These are phyloP conservation scores for Aramus guarauna DNA, from an alignment of 2,113 vertebrate genomes.

Conservation along the genomic window DNA sequence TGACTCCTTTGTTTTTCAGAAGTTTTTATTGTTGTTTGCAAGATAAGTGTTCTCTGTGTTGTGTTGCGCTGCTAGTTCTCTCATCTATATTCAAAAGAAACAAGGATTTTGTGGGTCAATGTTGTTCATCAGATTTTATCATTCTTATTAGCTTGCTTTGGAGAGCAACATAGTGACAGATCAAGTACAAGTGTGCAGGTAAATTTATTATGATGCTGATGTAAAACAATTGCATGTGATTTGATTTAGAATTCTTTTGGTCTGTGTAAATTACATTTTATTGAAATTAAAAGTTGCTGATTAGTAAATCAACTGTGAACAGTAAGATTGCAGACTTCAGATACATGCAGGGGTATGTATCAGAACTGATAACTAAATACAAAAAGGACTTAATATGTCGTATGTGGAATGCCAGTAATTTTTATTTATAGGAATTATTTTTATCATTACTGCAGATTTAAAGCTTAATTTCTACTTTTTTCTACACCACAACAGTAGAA, in stretches of 20 bases:
- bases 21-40: neutral
- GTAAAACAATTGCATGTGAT: neutral
- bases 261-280: neutral
- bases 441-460: neutral
- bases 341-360: neutral
- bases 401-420: neutral
- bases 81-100: neutral
- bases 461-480: neutral
- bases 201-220: neutral
- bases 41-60: neutral
- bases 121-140: neutral
- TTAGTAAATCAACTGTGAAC: neutral
- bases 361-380: neutral
- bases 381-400: neutral
- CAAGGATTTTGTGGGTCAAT: neutral
- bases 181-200: neutral
- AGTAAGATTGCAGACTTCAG: neutral
- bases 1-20: neutral
- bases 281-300: conserved; percentile 4
- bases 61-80: neutral
- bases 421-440: neutral
- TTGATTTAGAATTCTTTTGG: neutral
- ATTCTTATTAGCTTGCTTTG: neutral
- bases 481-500: neutral
- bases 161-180: neutral